Base-by-base conservation (phyloP, 1,140 invertebrate genomes). In the Dendroctonus valens region DNA sequence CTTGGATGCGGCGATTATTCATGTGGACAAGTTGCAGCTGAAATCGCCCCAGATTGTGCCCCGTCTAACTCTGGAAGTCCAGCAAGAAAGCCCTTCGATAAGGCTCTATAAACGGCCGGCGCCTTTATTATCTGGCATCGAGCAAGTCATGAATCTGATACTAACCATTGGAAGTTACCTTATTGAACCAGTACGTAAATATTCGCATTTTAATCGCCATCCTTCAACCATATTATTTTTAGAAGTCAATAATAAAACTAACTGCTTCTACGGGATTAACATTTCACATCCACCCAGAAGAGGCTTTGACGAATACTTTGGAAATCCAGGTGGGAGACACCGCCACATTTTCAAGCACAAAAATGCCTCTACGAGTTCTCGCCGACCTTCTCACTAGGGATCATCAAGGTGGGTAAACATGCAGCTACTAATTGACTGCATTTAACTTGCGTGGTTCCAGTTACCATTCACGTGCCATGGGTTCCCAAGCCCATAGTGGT, bases 401-500 rank as follows among this genome's bases (percentile, higher is more conserved):
- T 70, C 89, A 91, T 74, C 86, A 87, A 77, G 69, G 60, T 69
- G 46, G 55, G 26, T 60, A 57, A 26, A 26, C 26, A 26, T 4
- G 1, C 44, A 14, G 44, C 44, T 0, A 46, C 44, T 46, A n/a
- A n/a, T n/a, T 46, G 4, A 46, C 4, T 46, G 1, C 44, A 11
- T 46, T 2, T 46, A 46, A 46, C 44, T 11, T 11, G 44, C 53
- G 5, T 54, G 26, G 0, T 54, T 55, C 26, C 48, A 64, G 71
- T 89, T 41, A 83, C 81, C 14, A 81, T 94, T 59, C 84, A 83
- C 57, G 90, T 89, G 79, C 90, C 91, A 0, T 93, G 91, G 89
- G 84, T 83, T 70, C 79, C 83, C 7, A 82, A 85, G 67, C 86
- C 89, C 42, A 85, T 85, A 49, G 85, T 84, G 59, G 87, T 91